Percentiles rank a stretch among this genome's conserved stretches.
Evolutionary conservation across 2,113 vertebrate species (phyloP).

Genomic region (Anhinga anhinga): DNA sequence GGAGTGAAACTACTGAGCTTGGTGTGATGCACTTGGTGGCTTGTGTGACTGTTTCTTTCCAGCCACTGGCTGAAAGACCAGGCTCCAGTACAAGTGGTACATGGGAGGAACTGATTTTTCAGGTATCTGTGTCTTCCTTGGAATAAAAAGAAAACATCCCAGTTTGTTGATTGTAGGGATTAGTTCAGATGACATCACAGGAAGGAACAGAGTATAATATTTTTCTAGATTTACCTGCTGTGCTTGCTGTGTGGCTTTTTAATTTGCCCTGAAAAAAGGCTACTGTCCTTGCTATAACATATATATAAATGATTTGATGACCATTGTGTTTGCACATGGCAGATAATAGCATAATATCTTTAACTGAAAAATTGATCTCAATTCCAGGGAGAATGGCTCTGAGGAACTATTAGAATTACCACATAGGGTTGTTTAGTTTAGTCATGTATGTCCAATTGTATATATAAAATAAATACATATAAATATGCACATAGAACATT

Average conservation of each 20-base stretch:
- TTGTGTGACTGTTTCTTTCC: neutral
- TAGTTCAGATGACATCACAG: neutral
- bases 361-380: neutral
- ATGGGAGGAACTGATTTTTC: neutral
- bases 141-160: neutral
- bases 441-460: neutral
- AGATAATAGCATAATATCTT: neutral
- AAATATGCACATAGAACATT: neutral
- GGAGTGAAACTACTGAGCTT: neutral
- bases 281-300: neutral
- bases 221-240: neutral
- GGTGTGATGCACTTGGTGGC: neutral
- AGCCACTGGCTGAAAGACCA: neutral
- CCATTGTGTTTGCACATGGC: neutral
- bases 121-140: fast-evolving
- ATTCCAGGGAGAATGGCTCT: neutral
- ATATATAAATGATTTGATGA: neutral
- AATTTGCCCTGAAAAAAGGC: neutral
- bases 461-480: neutral
- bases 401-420: neutral
- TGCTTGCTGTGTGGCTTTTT: neutral
- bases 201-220: neutral
- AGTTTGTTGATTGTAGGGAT: neutral
- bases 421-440: neutral
- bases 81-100: neutral